phyloP scores from a whole-genome alignment of 2,113 vertebrate species.

The Benitochromis conjunctus region DNA sequence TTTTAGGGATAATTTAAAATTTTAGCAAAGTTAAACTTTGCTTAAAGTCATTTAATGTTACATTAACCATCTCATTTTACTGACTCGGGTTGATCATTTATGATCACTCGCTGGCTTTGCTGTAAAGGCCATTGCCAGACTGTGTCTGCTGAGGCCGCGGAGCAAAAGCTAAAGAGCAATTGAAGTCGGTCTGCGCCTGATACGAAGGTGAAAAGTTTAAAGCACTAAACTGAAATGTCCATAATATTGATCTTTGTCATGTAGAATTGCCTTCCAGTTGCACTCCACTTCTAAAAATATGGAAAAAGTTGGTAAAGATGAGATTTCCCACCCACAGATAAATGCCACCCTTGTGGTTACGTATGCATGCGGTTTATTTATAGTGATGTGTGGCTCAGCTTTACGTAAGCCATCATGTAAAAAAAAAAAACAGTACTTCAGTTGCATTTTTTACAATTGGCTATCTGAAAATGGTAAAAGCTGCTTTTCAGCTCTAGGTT shows the following conservation, averaged over 20 bases:
- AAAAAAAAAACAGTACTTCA: neutral
- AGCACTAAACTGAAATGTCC: neutral
- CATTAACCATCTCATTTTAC: neutral
- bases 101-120: neutral
- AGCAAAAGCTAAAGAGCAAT: neutral
- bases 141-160: neutral
- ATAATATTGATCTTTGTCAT: neutral
- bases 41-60: neutral
- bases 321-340: neutral
- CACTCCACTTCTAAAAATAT: neutral
- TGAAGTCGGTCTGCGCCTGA: neutral
- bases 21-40: neutral
- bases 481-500: neutral
- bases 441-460: neutral
- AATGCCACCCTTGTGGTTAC: neutral
- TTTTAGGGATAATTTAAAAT: constrained; percentile 8
- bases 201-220: neutral
- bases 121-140: neutral
- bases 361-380: neutral
- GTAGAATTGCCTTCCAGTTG: neutral
- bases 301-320: neutral
- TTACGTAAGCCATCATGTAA: neutral
- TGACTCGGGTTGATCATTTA: neutral
- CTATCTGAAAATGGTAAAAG: neutral
- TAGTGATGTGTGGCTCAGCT: neutral